Base-by-base conservation (phyloP, 2,797 vertebrate species). In the Sebastiscus tertius region DNA sequence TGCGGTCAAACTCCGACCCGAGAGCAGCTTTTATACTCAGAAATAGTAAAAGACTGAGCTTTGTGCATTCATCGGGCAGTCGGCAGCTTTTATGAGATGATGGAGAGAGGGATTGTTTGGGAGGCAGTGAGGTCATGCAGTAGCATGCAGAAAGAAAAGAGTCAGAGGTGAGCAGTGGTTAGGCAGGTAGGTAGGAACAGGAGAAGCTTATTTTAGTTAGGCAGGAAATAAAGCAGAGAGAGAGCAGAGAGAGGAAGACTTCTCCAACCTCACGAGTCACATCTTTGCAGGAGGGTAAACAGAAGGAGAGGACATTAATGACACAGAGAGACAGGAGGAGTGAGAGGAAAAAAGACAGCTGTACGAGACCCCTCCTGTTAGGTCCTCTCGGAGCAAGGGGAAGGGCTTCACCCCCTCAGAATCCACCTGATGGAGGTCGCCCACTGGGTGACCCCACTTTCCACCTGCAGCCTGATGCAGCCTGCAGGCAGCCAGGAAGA, bases 211-310 rank as follows among this genome's bases (percentile, higher is more conserved):
- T 77, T 66, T 69, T 62, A 56, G 76, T 83, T 73, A 72, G 79
- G 84, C 33, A 88, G 80, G 75, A 85, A 74, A 85, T 71, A 87
- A 82, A 84, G 90, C 66, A 6, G 5, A 88, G 58, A 89, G 59
- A 83, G 83, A 84, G 84, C 75, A 67, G 71, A 79, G 75, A 90
- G 77, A 87, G 91, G 81, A 83, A 94, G 83, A 89, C 81, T 87
- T 93, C 89, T 93, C 91, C 89, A 94, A 94, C 91, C 92, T 94
- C 93, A 84, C 13, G 66, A 83, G 81, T 87, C 86, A 90, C 90
- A 79, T 88, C 87, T 92, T 85, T 83, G 81, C 70, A 85, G 81
- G 66, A 84, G 46, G 77, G 77, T 72, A 85, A 83, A 91, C 85
- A 89, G 82, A 85, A 65, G 58, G 64, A 69, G 67, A 78, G 81